Percentiles rank a stretch among this genome's conserved stretches.
Conservation (phyloP, 2,888 invertebrate genomes). For the Drosophila dives region DNA sequence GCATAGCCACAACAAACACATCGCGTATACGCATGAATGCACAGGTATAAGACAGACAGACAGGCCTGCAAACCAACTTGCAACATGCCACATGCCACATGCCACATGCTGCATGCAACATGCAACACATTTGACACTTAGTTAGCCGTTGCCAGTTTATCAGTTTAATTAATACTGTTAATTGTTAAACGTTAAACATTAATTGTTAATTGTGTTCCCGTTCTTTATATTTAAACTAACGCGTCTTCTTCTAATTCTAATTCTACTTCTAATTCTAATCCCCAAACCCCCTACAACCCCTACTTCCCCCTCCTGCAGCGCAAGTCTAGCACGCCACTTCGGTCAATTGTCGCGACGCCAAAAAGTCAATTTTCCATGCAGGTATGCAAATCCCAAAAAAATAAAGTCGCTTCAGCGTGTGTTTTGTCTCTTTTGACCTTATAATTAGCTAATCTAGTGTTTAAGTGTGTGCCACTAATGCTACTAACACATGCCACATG, state of each 20-base stretch:
- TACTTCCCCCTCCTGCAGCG: conserved; percentile 74
- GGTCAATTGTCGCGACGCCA: conserved; percentile 79
- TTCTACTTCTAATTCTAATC: conserved; percentile 41
- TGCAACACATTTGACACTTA: conserved; percentile 13
- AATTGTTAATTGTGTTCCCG: conserved; percentile 34
- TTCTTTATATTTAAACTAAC: conserved; percentile 55
- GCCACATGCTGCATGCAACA: conserved; percentile 4
- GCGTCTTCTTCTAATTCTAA: conserved; percentile 30
- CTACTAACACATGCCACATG: conserved; percentile 25
- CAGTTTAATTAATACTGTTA: conserved; percentile 39
- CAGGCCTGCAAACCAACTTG: conserved; percentile 19
- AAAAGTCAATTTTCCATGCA: conserved; percentile 84
- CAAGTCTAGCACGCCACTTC: conserved; percentile 80
- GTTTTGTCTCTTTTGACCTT: conserved; percentile 40
- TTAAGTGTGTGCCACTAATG: conserved; percentile 71
- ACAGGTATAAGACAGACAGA: conserved; percentile 77
- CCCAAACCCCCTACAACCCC: conserved; percentile 41
- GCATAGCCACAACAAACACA: conserved; percentile 86
- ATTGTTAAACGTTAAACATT: conserved; percentile 20
- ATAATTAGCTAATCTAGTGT: conserved; percentile 40
- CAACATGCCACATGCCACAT: conserved; percentile 1
- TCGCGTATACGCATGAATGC: conserved; percentile 85
- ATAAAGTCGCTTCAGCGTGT: conserved; percentile 43
- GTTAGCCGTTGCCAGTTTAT: conserved; percentile 34
- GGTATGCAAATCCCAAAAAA: conserved; percentile 69